Conservation (phyloP, 1,140 invertebrate species). For the Cepaea nemoralis region DNA sequence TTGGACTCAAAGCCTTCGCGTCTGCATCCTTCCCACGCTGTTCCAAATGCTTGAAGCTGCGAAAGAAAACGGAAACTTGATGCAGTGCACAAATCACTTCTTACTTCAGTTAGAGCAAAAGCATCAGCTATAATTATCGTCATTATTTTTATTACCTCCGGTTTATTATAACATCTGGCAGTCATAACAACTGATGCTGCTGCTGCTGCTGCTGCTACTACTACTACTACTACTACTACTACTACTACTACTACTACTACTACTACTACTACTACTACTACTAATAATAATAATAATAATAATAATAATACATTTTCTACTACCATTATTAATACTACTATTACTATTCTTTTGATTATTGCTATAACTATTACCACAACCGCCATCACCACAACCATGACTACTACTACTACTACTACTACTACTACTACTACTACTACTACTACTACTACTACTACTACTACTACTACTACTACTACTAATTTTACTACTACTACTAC, state of each 20-base stretch:
- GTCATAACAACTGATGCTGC: no score
- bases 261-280: constrained; percentile 34
- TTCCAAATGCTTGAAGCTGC: constrained; percentile 11
- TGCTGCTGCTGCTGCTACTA: constrained; percentile 26
- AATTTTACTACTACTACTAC: constrained; percentile 33
- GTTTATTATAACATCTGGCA: no score
- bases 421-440: constrained; percentile 39
- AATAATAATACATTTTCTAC: no score
- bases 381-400: no score
- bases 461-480: no score
- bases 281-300: no score
- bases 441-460: constrained; percentile 40
- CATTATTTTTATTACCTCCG: background rate
- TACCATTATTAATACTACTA: background rate
- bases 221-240: constrained; percentile 28
- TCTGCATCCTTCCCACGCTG: background rate
- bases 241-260: constrained; percentile 34
- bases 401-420: constrained; percentile 43
- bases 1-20: background rate
- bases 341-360: background rate
- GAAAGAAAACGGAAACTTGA: background rate
- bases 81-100: background rate
- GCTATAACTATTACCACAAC: no score
- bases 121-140: background rate
- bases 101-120: background rate